These are phyloP conservation scores for Geothlypis trichas DNA, from an alignment of 2,113 vertebrate species.

Conservation along the genomic window DNA sequence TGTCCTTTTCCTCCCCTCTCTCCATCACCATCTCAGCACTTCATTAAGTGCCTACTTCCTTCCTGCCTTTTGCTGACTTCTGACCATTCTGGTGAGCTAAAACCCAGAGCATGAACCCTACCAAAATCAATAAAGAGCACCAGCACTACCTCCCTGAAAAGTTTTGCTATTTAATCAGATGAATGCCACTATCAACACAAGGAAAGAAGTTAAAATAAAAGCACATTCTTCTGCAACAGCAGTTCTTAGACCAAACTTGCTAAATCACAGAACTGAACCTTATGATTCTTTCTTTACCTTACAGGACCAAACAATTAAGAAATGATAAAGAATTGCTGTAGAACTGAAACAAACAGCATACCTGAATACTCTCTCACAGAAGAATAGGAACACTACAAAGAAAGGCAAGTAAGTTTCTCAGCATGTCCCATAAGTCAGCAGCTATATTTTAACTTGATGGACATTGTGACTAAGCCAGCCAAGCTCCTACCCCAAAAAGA, in stretches of 20 bases:
- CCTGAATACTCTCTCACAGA: background rate
- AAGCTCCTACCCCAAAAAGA: background rate
- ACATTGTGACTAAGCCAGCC: background rate
- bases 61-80: background rate
- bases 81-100: background rate
- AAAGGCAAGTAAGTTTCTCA: background rate
- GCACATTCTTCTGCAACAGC: background rate
- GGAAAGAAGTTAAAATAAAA: background rate
- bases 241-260: background rate
- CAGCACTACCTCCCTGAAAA: background rate
- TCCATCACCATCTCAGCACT: background rate
- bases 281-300: background rate
- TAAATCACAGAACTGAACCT: background rate
- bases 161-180: no score
- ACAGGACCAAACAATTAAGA: background rate
- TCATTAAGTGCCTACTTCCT: background rate
- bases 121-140: background rate
- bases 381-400: background rate
- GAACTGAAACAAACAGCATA: background rate
- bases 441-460: background rate
- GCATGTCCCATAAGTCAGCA: background rate
- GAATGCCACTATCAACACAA: accelerated
- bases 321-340: background rate
- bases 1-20: background rate
- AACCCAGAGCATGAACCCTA: background rate